These are phyloP conservation scores for Oopsacas minuta DNA, from an alignment of 37 sponge, comb jelly and placozoan genomes.

Conservation along the genomic window DNA sequence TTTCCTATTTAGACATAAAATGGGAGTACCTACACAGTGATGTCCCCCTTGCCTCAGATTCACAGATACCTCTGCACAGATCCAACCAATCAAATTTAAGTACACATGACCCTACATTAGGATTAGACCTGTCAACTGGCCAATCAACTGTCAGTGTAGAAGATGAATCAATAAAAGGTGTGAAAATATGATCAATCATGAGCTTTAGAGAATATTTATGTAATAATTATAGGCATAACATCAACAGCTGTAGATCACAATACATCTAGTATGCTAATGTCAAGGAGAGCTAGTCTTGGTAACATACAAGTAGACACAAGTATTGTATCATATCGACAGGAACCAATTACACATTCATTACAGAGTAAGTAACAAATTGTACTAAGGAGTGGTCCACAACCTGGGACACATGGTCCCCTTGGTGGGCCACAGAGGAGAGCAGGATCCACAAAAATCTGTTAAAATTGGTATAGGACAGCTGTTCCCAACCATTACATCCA, in stretches of 20 bases:
- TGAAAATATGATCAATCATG: no score
- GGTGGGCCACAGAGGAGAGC: no score
- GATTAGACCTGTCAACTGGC: not conserved
- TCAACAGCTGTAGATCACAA: no score
- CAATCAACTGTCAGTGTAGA: conserved; percentile 12
- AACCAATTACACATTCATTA: not conserved
- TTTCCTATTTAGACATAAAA: not conserved
- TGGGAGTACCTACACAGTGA: not conserved
- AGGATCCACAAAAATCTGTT: no score
- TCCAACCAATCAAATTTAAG: not conserved
- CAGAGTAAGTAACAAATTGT: not conserved
- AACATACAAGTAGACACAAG: not conserved
- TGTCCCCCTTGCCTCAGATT: not conserved
- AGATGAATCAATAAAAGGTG: no score
- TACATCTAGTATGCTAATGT: not conserved
- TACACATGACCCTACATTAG: not conserved
- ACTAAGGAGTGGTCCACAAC: no score
- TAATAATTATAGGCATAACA: no score
- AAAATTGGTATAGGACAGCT: no score
- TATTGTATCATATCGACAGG: not conserved
- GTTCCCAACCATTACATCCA: no score
- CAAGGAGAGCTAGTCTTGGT: not conserved
- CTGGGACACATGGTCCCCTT: no score
- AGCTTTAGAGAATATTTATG: no score
- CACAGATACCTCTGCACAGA: not conserved